Evolutionary conservation across 2,888 invertebrate genomes (phyloP), one percentile per base, ranked within the genome.

Genomic region (Drosophila acutilabella): DNA sequence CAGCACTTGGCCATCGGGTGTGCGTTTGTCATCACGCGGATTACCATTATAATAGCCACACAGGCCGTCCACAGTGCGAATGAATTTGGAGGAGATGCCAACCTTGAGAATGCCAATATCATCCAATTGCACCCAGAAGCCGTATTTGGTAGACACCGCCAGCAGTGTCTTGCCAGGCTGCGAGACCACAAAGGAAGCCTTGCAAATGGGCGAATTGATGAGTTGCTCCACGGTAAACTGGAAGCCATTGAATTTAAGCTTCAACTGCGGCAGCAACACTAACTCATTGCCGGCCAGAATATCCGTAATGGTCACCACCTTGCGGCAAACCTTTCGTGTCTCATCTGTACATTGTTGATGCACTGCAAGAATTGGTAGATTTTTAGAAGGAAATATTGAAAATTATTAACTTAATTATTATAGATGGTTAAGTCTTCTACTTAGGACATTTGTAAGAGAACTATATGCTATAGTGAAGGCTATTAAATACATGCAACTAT

Each of bases 41-140:
- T 94, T 92, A 1, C 95, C 95, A 91, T 96, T 96, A 90, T 94
- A 96, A 65, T 94, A 95, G 2, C 97, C 97, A 89, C 97, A 97
- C 10, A 97, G 92, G 0, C 97, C 97, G 82, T 96, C 96, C 0
- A 97, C 95, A 44, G 94, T 93, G 8, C 94, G 93, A 66, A 93
- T 91, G 76, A 95, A 93, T 78, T 94, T 94, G 56, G 94, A 94
- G 0, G 94, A 93, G 0, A 96, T 95, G 71, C 95, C 96, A 77
- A 97, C 93, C 91, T 95, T 96, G 0, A 95, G 93, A 88, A 95
- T 95, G 2, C 95, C 95, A 58, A 95, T 94, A 4, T 93, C 93
- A 85, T 94, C 95, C 93, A 96, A 96, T 2, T 95, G 93, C 1
- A 96, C 94, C 93, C 95, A 96, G 89, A 96, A 96, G 58, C 95